Evolutionary conservation across 92 coral and sea anemone genomes (phyloP).

Genomic region (Porites divaricata): DNA sequence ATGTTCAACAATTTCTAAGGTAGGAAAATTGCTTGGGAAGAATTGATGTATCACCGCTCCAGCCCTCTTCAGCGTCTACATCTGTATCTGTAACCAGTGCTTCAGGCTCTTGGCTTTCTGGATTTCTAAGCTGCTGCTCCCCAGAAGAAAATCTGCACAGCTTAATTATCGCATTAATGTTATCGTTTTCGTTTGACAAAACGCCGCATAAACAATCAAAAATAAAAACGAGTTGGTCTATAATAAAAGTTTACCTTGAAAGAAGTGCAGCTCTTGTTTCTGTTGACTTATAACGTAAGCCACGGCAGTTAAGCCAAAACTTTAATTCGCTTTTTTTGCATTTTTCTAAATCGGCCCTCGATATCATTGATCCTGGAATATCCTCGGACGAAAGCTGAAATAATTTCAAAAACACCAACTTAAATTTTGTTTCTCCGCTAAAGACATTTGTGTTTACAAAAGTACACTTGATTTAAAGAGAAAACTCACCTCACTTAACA

Average conservation of each 20-base stretch:
- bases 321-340: constrained; percentile 8
- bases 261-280: constrained; percentile 16
- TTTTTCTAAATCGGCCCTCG: background rate
- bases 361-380: constrained; percentile 5
- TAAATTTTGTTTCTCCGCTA: background rate
- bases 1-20: constrained; percentile 57
- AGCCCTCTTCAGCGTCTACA: constrained; percentile 19
- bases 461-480: background rate
- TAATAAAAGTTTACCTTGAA: background rate
- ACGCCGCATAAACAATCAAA: background rate
- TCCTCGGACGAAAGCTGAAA: constrained; percentile 18
- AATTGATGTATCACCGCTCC: constrained; percentile 56
- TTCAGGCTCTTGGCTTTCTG: background rate
- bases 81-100: background rate
- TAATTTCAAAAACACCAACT: background rate
- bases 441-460: background rate
- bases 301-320: background rate
- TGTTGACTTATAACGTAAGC: background rate
- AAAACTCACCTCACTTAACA: constrained; percentile 7
- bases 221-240: background rate
- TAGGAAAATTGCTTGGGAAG: constrained; percentile 66
- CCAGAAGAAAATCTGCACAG: constrained; percentile 40
- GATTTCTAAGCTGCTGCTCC: background rate
- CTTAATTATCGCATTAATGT: background rate
- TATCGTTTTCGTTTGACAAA: background rate